Percentiles rank a stretch among this genome's conserved stretches.
Evolutionary conservation across 2,113 vertebrate genomes (phyloP).

Genomic region (Phoenicopterus ruber): DNA sequence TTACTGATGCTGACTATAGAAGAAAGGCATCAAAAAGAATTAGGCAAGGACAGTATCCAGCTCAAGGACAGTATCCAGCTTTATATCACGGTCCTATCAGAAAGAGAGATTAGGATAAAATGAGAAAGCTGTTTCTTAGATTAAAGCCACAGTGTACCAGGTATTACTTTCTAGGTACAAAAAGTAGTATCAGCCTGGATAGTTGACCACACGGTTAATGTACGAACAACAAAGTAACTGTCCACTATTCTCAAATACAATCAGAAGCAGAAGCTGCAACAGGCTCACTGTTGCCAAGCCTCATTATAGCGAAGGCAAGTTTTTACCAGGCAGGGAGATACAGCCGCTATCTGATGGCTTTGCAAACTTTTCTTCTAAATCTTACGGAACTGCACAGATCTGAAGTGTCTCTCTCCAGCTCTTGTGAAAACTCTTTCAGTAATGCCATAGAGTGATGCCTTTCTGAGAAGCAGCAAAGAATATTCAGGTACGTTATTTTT

Average conservation of each 20-base stretch:
- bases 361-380: not conserved
- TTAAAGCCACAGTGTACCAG: not conserved
- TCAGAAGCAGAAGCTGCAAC: not conserved
- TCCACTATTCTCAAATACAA: not conserved
- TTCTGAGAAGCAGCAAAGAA: not conserved
- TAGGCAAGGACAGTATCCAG: not conserved
- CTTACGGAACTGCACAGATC: not conserved
- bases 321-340: not conserved
- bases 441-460: too few species aligned
- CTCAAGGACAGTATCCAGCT: not conserved
- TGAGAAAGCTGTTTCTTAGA: not conserved
- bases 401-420: not conserved
- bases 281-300: not conserved
- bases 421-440: not conserved
- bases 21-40: not conserved
- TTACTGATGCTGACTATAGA: not conserved
- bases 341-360: not conserved
- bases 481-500: not conserved
- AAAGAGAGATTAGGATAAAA: not conserved
- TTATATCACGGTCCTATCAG: not conserved
- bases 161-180: not conserved
- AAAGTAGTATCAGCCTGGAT: not conserved
- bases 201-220: not conserved
- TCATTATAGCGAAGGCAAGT: not conserved
- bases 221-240: not conserved